A percentile compares a stretch with the other conserved stretches of the same genome.
These are phyloP conservation scores for Crocodylus rhombifer DNA, from an alignment of 2,797 vertebrate species.

Conservation along the genomic window DNA sequence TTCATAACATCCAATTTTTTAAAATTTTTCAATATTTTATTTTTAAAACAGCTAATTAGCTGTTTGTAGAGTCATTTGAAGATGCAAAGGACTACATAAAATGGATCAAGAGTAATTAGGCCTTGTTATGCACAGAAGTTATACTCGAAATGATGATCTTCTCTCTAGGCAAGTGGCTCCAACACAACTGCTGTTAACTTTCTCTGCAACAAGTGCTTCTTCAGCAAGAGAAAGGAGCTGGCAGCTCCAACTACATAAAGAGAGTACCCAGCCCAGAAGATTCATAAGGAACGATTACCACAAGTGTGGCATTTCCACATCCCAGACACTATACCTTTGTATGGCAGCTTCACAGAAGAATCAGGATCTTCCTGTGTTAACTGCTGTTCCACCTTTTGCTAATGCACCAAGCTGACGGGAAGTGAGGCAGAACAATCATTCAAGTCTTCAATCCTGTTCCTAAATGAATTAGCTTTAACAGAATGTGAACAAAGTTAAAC, in stretches of 20 bases:
- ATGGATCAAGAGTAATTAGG: conserved; percentile 24
- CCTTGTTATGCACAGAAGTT: background rate
- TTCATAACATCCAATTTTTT: conserved; percentile 7
- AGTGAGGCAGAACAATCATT: background rate
- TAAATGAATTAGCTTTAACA: background rate
- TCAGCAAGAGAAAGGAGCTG: background rate
- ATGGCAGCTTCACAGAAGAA: background rate
- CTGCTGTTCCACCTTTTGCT: background rate
- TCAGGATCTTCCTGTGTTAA: background rate
- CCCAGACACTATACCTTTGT: background rate
- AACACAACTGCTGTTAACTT: background rate
- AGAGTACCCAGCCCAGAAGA: background rate
- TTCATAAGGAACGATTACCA: background rate
- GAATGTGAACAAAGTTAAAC: background rate
- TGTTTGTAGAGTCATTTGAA: background rate
- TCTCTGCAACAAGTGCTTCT: background rate
- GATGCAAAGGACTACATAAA: background rate
- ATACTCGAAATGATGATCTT: rapidly evolving
- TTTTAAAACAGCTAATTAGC: conserved; percentile 45
- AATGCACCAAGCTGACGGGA: rapidly evolving
- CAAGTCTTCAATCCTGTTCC: background rate
- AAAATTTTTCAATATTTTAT: conserved; percentile 23
- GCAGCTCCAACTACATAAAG: background rate
- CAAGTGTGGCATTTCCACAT: background rate
- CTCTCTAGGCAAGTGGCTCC: background rate